A percentile compares a stretch with the other conserved stretches of the same genome.
Evolutionary conservation across 2,797 vertebrate genomes (phyloP).

Genomic region (Schizothorax lantsangensis): DNA sequence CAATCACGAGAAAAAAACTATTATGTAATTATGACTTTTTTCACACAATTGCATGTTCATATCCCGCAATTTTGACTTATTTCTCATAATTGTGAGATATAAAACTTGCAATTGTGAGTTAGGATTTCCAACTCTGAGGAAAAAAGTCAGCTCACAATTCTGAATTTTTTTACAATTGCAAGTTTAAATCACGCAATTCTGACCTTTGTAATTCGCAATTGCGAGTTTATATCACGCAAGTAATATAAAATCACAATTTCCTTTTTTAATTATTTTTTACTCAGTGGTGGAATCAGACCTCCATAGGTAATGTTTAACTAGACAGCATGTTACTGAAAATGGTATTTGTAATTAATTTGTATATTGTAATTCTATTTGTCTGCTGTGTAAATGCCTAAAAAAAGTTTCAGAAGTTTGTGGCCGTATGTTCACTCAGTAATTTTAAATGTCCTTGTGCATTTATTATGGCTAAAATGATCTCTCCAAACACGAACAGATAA

Average conservation of each 20-base stretch:
- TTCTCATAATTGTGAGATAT: not conserved
- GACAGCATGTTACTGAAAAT: not conserved
- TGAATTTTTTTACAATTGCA: not conserved
- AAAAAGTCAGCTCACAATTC: not conserved
- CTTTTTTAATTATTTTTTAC: not conserved
- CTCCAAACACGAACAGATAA: not conserved
- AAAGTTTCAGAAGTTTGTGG: not conserved
- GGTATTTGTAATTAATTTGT: not conserved
- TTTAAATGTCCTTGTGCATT: not conserved
- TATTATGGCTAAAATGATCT: conserved; percentile 2
- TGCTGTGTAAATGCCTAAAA: not conserved
- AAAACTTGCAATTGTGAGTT: not conserved
- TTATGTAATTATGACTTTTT: not conserved
- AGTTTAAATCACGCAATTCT: not conserved
- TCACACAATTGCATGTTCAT: not conserved
- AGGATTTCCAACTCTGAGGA: too few relatives aligned
- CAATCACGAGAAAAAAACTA: not conserved
- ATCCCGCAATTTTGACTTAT: not conserved
- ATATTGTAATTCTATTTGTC: not conserved
- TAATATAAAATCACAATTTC: not conserved
- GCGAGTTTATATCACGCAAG: not conserved
- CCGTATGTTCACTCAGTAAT: not conserved
- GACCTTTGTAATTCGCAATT: not conserved
- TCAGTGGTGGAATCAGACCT: not conserved
- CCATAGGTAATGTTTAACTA: not conserved